phyloP scores from a whole-genome alignment of 2,888 invertebrate genomes.

The Drosophila phalerata region DNA sequence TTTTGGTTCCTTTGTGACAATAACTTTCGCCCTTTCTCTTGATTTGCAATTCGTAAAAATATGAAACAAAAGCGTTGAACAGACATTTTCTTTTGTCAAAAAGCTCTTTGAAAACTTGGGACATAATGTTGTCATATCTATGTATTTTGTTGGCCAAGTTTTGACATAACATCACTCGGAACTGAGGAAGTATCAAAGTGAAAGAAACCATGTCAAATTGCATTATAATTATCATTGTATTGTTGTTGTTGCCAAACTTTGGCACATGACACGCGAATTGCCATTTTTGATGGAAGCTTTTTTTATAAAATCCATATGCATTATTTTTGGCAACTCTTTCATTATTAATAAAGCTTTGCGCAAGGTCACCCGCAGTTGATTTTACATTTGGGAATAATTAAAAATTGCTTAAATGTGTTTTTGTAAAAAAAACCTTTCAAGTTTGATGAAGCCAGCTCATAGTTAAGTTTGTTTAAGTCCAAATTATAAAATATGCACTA shows the following conservation, averaged over 20 bases:
- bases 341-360: constrained; percentile 16
- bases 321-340: constrained; percentile 23
- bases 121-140: constrained; percentile 48
- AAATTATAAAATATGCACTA: constrained; percentile 16
- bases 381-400: constrained; percentile 30
- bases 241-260: constrained; percentile 50
- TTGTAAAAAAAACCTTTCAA: constrained; percentile 16
- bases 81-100: constrained; percentile 40
- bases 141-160: constrained; percentile 39
- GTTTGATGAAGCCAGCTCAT: constrained; percentile 26
- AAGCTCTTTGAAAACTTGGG: constrained; percentile 27
- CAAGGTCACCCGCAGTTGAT: constrained; percentile 44
- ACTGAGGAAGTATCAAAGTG: constrained; percentile 51
- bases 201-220: constrained; percentile 70
- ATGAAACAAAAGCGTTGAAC: constrained; percentile 24
- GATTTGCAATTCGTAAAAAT: constrained; percentile 37
- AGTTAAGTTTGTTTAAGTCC: constrained; percentile 7
- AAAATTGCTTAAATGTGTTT: constrained; percentile 32
- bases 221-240: constrained; percentile 56
- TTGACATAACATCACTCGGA: constrained; percentile 54
- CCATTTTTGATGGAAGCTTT: constrained; percentile 35
- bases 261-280: constrained; percentile 56
- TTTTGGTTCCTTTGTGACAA: constrained; percentile 4
- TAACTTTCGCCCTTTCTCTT: constrained; percentile 59
- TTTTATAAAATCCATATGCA: constrained; percentile 22